Evolutionary conservation across 2,113 vertebrate species (phyloP), one percentile per base, ranked within the genome.

Genomic region (Gasterosteus aculeatus): DNA sequence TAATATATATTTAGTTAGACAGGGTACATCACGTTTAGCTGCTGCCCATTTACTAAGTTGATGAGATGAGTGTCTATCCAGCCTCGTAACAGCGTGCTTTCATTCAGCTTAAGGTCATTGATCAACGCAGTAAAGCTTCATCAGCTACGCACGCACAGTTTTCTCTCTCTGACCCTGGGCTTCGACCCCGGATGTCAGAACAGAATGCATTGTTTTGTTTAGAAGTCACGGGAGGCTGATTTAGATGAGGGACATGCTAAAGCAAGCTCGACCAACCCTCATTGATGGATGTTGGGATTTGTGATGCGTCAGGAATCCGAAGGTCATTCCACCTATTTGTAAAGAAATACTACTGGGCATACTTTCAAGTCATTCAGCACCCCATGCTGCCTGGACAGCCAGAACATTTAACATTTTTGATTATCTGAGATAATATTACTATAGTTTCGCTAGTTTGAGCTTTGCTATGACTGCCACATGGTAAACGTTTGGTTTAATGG

Each of bases 61-160:
- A 10, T 19, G 0, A 2, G 10, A 2, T 42, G 12, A 67, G 4
- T 18, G 15, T 12, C 59, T 11, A 15, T 54, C 5, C 5, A 2
- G 9, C 35, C 47, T 38, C n/a, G 42, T 69, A n/a, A 58, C 35
- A 15, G 31, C 2, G 1, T 61, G 29, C 35, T 71, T 51, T 51
- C 0, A 68, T 64, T 70, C 42, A 51, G 19, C 18, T 56, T 46
- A 18, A 70, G 69, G 75, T 77, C 60, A 56, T 63, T 71, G 19
- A 68, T 35, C 11, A 57, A 64, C 10, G 31, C 72, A 42, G 68
- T 58, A 44, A 73, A 62, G 66, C 18, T 44, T 67, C 33, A 72
- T 70, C 33, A 33, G 54, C 15, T 54, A 41, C 69, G 71, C 22
- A 0, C 33, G 26, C 7, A 10, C 33, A 33, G 44, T 42, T 38